Evolutionary conservation across 2,113 vertebrate species (phyloP), one percentile per base, ranked within the genome.

Genomic region (Crotophaga sulcirostris): DNA sequence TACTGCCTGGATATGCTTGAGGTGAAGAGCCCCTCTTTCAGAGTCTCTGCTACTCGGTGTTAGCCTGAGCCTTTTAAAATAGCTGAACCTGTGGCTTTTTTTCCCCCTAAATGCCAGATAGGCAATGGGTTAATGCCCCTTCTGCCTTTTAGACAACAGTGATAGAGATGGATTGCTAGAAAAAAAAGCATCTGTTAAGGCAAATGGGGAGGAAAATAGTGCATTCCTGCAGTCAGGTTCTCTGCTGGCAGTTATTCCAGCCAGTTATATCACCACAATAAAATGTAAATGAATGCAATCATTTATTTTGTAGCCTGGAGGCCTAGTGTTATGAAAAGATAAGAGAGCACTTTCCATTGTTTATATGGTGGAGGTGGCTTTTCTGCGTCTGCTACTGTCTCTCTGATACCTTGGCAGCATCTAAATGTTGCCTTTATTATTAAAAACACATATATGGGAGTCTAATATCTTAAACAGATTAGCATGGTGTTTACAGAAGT

Each of bases 221-320:
- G 69, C 66, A 88, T 97, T 89, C 92, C 67, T 81, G 38, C 84
- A 75, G 79, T 87, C 3, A 2, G 10, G 25, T 90, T 92, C 75
- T 84, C 60, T 84, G 91, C 79, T 0, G 9, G 78, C 62, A 88
- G 89, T 94, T 94, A 84, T 92, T 96, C 81, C 73, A 95, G 75
- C 68, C 84, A 70, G 73, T 89, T 95, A 70, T 92, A 69, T 92
- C 80, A 84, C 38, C 49, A 89, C 92, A 97, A 93, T 94, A 96
- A 97, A 95, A 96, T 95, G 95, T 84, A 96, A 97, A 97, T 96
- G 81, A 97, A 88, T 92, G 95, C 92, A 93, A 93, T 96, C 8
- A 91, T 78, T 88, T 96, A 86, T 92, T 96, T 88, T 92, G 84
- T 94, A 90, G 90, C 95, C 94, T 81, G 81, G 81, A 96, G 94